Evolutionary conservation across 2,113 vertebrate genomes (phyloP).

Genomic region (Clarias batrachus): DNA sequence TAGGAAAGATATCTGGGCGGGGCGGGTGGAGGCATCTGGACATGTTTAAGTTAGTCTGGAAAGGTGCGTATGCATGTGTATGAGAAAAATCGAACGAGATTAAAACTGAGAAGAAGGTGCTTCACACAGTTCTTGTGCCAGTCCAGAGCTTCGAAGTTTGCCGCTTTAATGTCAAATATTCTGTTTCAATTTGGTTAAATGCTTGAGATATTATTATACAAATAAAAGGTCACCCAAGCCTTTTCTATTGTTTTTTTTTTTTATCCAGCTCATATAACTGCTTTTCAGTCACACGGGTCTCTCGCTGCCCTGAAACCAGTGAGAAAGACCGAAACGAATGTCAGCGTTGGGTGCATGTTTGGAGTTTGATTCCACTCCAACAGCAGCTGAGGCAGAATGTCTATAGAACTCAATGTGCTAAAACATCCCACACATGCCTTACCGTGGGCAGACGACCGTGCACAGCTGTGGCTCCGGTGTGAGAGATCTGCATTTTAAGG

Average conservation of each 20-base stretch:
- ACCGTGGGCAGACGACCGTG: conserved; percentile 55
- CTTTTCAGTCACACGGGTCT: conserved; percentile 20
- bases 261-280: conserved; percentile 9
- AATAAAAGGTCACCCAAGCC: conserved; percentile 18
- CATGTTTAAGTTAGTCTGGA: conserved; percentile 48
- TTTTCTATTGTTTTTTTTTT: neutral
- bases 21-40: conserved; percentile 63
- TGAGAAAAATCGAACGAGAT: neutral
- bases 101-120: conserved; percentile 33
- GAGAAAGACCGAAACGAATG: conserved; percentile 38
- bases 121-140: conserved; percentile 24
- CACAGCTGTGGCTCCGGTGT: conserved; percentile 56
- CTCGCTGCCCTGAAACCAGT: conserved; percentile 22
- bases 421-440: conserved; percentile 57
- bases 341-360: conserved; percentile 40
- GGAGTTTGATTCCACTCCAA: conserved; percentile 52
- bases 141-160: conserved; percentile 49
- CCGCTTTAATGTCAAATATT: conserved; percentile 55
- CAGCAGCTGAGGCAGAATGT: conserved; percentile 61
- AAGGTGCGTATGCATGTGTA: conserved; percentile 29
- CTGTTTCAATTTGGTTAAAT: conserved; percentile 56
- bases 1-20: conserved; percentile 47
- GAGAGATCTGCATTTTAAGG: conserved; percentile 43
- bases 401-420: conserved; percentile 57
- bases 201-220: conserved; percentile 47